Evolutionary conservation across 2,888 invertebrate genomes (phyloP).

Genomic region (Bombylius discolor): DNA sequence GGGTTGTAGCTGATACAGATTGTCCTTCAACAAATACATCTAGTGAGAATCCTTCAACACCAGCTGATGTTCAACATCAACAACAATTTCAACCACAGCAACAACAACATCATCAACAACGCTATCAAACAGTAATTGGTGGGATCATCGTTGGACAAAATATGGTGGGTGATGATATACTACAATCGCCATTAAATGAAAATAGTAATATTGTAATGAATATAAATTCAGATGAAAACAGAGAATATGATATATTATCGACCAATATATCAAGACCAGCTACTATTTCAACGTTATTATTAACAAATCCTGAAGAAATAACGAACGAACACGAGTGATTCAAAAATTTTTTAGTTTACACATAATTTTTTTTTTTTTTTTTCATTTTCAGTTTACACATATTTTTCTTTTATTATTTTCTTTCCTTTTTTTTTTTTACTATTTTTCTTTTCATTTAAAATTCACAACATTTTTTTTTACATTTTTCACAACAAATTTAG

Average conservation of each 20-base stretch:
- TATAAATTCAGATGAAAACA: no score
- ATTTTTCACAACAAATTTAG: no score
- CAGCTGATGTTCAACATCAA: conserved; percentile 4
- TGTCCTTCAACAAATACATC: conserved; percentile 9
- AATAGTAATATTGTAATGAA: no score
- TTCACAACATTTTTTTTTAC: no score
- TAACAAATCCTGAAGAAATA: neutral
- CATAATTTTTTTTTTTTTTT: no score
- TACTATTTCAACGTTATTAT: neutral
- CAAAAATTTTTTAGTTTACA: neutral
- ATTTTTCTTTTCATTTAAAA: no score
- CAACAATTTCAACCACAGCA: neutral
- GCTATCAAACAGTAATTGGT: neutral
- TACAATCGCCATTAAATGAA: no score
- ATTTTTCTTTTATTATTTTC: no score
- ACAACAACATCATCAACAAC: neutral
- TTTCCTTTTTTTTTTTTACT: no score
- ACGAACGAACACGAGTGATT: neutral
- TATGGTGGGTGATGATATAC: no score
- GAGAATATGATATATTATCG: no score
- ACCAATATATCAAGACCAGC: neutral
- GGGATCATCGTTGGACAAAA: neutral
- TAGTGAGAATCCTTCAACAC: conserved; percentile 11
- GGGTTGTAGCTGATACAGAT: conserved; percentile 17
- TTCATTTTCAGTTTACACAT: no score